phyloP scores from a whole-genome alignment of 2,797 vertebrate genomes.

The Tenualosa thibaudeaui region DNA sequence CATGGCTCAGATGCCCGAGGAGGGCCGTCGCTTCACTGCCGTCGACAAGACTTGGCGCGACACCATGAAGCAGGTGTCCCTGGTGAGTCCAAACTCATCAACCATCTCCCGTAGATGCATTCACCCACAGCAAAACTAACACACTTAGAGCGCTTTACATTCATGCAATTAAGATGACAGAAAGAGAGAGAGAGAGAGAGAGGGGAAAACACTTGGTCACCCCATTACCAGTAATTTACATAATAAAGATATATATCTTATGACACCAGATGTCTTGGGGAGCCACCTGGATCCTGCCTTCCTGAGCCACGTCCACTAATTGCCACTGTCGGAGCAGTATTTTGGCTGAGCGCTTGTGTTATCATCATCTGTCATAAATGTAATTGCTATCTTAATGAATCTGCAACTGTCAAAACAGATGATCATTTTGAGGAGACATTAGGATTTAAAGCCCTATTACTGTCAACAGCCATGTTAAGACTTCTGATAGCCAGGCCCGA shows the following conservation, averaged over 20 bases:
- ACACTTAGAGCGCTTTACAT: not conserved
- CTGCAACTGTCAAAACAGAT: constrained; percentile 14
- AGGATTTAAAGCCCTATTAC: constrained; percentile 8
- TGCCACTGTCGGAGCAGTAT: not conserved
- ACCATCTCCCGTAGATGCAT: not conserved
- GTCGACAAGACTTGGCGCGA: constrained; percentile 87
- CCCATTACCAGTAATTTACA: not conserved
- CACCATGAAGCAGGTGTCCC: constrained; percentile 75
- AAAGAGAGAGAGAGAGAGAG: too few species aligned
- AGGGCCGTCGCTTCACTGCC: constrained; percentile 76
- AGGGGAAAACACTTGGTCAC: not conserved
- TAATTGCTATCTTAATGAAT: constrained; percentile 25
- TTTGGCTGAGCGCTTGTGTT: not conserved
- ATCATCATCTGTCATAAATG: constrained; percentile 20
- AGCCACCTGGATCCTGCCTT: constrained; percentile 1
- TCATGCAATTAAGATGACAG: not conserved
- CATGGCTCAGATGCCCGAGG: constrained; percentile 88
- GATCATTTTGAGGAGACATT: not conserved
- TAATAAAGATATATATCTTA: constrained; percentile 13
- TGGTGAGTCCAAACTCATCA: constrained; percentile 64
- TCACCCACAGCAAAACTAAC: not conserved
- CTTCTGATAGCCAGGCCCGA: not conserved
- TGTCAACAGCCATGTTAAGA: constrained; percentile 1
- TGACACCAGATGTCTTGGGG: constrained; percentile 9
- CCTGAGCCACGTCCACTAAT: not conserved